Percentiles rank a stretch among this genome's conserved stretches.
phyloP scores from a whole-genome alignment of 2,113 vertebrate species.

The Piaya cayana region DNA sequence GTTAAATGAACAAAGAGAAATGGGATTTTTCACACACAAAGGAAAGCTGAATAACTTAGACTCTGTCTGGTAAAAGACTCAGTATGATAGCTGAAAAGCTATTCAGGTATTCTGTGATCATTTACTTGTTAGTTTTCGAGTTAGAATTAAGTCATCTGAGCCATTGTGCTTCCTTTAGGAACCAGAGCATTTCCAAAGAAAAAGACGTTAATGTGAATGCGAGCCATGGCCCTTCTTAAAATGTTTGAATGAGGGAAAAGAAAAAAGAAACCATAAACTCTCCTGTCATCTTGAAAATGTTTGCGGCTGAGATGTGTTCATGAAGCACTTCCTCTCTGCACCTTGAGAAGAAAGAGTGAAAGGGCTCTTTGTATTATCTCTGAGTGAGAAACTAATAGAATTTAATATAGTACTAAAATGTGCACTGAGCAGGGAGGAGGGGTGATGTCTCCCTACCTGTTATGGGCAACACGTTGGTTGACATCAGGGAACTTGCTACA shows the following conservation, averaged over 20 bases:
- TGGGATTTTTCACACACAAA: conserved; percentile 33
- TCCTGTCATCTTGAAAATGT: neutral
- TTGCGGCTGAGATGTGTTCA: neutral
- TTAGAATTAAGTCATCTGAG: neutral
- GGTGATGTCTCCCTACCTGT: neutral
- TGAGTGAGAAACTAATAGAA: neutral
- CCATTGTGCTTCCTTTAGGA: neutral
- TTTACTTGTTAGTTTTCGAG: conserved; percentile 15
- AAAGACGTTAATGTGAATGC: neutral
- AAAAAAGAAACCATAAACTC: neutral
- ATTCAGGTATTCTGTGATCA: neutral
- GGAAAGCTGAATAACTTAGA: neutral
- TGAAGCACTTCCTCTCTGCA: neutral
- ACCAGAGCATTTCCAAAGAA: neutral
- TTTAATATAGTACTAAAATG: neutral
- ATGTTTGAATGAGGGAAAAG: neutral
- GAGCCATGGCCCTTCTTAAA: neutral
- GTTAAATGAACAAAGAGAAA: conserved; percentile 21
- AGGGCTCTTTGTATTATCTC: neutral
- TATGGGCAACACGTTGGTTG: neutral
- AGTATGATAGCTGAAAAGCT: conserved; percentile 6
- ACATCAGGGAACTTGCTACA: neutral
- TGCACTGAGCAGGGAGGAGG: neutral
- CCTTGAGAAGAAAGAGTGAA: neutral
- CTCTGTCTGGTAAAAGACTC: neutral